phyloP scores from a whole-genome alignment of 2,797 vertebrate genomes.

The Chelon labrosus region DNA sequence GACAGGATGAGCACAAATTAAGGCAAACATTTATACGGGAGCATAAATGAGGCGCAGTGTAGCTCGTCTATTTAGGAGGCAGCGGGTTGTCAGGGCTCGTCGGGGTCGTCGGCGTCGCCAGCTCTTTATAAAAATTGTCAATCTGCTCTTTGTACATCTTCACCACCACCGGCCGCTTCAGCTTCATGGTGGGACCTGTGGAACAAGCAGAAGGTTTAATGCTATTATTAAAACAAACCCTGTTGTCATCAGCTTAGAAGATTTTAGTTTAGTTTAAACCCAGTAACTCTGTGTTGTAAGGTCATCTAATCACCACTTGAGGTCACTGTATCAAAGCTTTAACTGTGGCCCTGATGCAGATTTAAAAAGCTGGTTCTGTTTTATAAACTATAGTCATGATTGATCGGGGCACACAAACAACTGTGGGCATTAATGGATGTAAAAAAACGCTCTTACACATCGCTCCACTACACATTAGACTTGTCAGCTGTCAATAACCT shows the following conservation, averaged over 20 bases:
- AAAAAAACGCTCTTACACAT: background rate
- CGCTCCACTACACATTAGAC: background rate
- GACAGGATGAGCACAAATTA: slow-evolving; percentile 47
- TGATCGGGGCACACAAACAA: no score
- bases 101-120: slow-evolving; percentile 82
- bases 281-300: background rate
- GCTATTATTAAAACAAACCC: background rate
- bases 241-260: background rate
- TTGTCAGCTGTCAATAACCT: background rate
- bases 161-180: slow-evolving; percentile 87
- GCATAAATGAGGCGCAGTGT: slow-evolving; percentile 4
- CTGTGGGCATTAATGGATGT: background rate
- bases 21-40: slow-evolving; percentile 55
- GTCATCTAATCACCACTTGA: background rate
- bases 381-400: no score
- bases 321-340: background rate
- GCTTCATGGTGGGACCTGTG: slow-evolving; percentile 94
- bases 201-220: background rate
- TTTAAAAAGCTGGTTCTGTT: background rate
- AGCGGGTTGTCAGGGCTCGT: slow-evolving; percentile 81
- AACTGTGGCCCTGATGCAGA: no score
- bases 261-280: background rate
- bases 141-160: slow-evolving; percentile 91
- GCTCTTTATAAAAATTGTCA: slow-evolving; percentile 88
- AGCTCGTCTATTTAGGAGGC: slow-evolving; percentile 71